A percentile compares a stretch with the other conserved stretches of the same genome.
Evolutionary conservation across 2,888 invertebrate genomes (phyloP).

Genomic region (Tetranychus piercei): DNA sequence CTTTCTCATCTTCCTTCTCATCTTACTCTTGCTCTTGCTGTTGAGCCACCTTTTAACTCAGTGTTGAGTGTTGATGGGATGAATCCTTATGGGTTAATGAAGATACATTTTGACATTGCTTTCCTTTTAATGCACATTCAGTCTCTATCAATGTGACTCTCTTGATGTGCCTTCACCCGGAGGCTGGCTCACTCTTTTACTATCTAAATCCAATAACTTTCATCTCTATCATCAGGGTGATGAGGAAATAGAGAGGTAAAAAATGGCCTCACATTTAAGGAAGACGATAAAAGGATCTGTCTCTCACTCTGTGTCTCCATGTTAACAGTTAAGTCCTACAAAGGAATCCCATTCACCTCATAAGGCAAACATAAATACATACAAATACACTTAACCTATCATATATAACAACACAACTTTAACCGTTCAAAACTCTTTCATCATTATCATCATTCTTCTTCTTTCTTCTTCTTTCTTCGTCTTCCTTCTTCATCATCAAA

Average conservation of each 20-base stretch:
- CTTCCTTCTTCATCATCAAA: neutral
- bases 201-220: neutral
- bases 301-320: too few species aligned
- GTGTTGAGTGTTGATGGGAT: neutral
- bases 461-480: neutral
- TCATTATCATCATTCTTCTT: neutral
- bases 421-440: neutral
- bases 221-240: neutral
- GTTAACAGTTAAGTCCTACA: neutral
- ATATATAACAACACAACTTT: neutral
- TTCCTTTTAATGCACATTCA: neutral
- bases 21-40: too few species aligned
- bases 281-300: neutral
- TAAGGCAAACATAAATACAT: neutral
- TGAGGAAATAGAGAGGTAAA: neutral
- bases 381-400: conserved; percentile 1
- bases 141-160: neutral
- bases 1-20: neutral
- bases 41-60: neutral
- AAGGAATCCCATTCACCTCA: conserved; percentile 1
- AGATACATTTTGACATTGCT: neutral
- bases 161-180: neutral
- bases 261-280: neutral
- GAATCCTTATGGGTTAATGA: neutral
- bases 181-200: neutral